A percentile compares a stretch with the other conserved stretches of the same genome.
These are phyloP conservation scores for Drosophila tanythrix DNA, from an alignment of 2,888 invertebrate genomes.

Conservation along the genomic window DNA sequence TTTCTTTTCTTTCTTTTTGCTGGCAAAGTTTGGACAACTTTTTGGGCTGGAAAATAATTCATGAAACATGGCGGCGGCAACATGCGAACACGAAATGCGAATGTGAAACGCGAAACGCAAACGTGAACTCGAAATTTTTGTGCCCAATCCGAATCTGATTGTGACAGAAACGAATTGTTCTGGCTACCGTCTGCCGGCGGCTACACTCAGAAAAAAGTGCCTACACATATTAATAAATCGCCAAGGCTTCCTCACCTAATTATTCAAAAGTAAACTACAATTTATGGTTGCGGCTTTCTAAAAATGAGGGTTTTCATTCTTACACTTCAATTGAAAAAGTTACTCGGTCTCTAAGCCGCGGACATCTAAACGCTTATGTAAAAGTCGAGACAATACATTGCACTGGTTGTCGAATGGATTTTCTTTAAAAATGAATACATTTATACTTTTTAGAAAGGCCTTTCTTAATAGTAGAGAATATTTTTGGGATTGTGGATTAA, in stretches of 20 bases:
- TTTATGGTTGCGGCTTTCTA: not conserved
- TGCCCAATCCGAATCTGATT: slow-evolving; percentile 82
- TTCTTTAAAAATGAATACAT: not conserved
- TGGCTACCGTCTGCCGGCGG: slow-evolving; percentile 56
- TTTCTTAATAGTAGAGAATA: not conserved
- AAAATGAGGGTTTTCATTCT: not conserved
- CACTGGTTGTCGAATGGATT: not conserved
- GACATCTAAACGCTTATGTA: not conserved
- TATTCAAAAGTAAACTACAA: not conserved
- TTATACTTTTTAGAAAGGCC: not conserved
- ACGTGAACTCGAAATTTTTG: slow-evolving; percentile 70
- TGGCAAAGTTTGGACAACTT: slow-evolving; percentile 69
- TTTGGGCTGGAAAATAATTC: slow-evolving; percentile 79
- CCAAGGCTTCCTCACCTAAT: not conserved
- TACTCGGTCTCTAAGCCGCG: not conserved
- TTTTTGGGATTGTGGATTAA: not conserved
- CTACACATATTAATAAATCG: not conserved
- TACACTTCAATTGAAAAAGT: not conserved
- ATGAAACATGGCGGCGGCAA: slow-evolving; percentile 79
- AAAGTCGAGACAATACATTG: not conserved
- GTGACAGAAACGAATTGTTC: slow-evolving; percentile 84
- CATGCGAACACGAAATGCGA: slow-evolving; percentile 67
- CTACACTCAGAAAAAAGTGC: not conserved
- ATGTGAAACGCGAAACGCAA: slow-evolving; percentile 54
- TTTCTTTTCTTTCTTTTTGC: slow-evolving; percentile 20